Evolutionary conservation across 2,888 invertebrate genomes (phyloP), one percentile per base, ranked within the genome.

Genomic region (Drosophila emarginata): DNA sequence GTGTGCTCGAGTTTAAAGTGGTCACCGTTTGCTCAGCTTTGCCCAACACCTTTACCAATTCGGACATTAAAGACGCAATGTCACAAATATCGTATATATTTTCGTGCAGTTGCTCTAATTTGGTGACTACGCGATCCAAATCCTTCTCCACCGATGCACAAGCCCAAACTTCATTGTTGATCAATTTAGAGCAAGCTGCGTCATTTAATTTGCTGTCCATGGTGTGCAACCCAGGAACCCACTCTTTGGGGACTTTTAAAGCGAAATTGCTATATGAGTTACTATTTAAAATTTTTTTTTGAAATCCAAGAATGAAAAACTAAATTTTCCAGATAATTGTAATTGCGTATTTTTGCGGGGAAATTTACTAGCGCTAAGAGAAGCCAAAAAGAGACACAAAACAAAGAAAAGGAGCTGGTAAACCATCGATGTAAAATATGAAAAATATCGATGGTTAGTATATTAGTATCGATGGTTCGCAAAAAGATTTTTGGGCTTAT

Each of bases 111-210:
- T 89, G 90, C 26, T 89, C 89, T 61, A 92, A 89, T 69, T 91
- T 92, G 14, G 84, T 80, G 12, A 91, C 89, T 9, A 92, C 92
- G 32, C 91, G 88, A 72, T 91, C 91, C 15, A 92, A 80, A 59
- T 92, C 92, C 72, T 91, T 92, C 74, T 92, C 92, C 12, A 92
- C 91, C 3, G 91, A 89, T 52, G 87, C 73, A 66, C 91, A 90
- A 4, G 92, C 90, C 71, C 91, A 90, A 6, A 91, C 90, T 67
- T 92, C 92, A 85, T 89, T 89, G 72, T 90, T 90, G 77, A 85
- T 83, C 14, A 12, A 21, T 23, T 51, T 23, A 9, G 32, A 32
- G 32, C 32, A 32, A 32, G 32, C 32, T 72, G 70, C 64, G 32
- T 53, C 26, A 53, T 72, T 32, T 32, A 32, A 32, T 32, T 32